Percentiles rank a stretch among this genome's conserved stretches.
Evolutionary conservation across 2,113 vertebrate species (phyloP).

Genomic region (Spermophilus dauricus): DNA sequence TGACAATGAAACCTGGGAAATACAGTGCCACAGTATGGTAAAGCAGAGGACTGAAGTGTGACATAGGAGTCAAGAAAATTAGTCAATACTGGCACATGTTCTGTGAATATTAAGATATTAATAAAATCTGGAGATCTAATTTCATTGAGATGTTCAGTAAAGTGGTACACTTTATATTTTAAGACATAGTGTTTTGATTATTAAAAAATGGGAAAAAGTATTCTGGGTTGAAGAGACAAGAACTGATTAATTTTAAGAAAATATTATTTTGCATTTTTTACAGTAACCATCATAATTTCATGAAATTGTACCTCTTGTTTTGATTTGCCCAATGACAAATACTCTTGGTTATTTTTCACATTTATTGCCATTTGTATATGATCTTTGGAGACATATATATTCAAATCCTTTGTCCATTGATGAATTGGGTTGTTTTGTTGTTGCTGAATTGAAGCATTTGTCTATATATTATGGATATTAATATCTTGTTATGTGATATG

Average conservation of each 20-base stretch:
- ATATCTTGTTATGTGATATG: not conserved
- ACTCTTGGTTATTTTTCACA: not conserved
- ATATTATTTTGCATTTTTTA: not conserved
- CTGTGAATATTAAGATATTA: not conserved
- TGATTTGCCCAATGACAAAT: slow-evolving; percentile 32
- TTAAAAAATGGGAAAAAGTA: slow-evolving; percentile 23
- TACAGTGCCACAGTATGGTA: slow-evolving; percentile 6
- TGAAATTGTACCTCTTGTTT: not conserved
- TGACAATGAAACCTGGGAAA: slow-evolving; percentile 54
- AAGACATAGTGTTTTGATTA: slow-evolving; percentile 12
- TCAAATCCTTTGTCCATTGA: slow-evolving; percentile 2
- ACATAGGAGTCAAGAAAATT: slow-evolving; percentile 13
- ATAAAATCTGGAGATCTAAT: slow-evolving; percentile 6
- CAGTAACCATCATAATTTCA: not conserved
- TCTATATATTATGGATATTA: not conserved
- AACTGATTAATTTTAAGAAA: slow-evolving; percentile 48
- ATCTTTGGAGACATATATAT: not conserved
- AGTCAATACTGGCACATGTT: slow-evolving; percentile 2
- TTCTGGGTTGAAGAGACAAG: slow-evolving; percentile 36
- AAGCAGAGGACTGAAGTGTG: slow-evolving; percentile 43
- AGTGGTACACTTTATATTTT: not conserved
- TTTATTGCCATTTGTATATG: not conserved
- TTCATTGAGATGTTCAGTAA: slow-evolving; percentile 12
- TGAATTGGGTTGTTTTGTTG: not conserved
- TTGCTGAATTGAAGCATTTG: not conserved